Base-by-base conservation (phyloP, 2,888 invertebrate species). In the Vannuccia rotundouncinata region DNA sequence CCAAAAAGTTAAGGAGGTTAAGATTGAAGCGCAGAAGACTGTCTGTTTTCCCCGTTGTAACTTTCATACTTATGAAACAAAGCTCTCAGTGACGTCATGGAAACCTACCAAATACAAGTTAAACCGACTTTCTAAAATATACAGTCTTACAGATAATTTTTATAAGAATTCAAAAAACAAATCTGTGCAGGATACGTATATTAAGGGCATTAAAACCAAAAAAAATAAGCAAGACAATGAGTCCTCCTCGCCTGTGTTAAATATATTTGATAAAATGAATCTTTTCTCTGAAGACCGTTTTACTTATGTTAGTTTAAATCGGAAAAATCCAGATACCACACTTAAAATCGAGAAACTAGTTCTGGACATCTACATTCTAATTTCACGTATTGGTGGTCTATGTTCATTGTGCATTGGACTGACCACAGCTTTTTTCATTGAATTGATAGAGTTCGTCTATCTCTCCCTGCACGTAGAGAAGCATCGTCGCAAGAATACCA, bases 381-480 rank as follows among this genome's bases (percentile, higher is more conserved):
- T 80, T 29, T 80, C 78, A 5, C 81, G 80, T 17, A 60, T 80
- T 29, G 80, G 80, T 29, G 80, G 80, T 30, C 79, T 80, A n/a
- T 80, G 80, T 31, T 80, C 80, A 10, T 30, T 80, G 13, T 80
- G 80, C 31, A 80, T 80, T 28, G 80, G 80, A 0, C 66, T 80
- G 1, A 80, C 80, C 5, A 66, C 79, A 2, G 80, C 80, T 2
- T 80, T 80, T 29, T 66, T 80, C 30, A 73, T 80, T 10, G 80
- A 80, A 66, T 29, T 80, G 5, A 81, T 80, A 80, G 80, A 80
- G 45, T 80, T 80, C 73, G 1, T 80, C 17, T 80, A 80, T 31
- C 31, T 80, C 22, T 75, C 31, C 2, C 27, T 75, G 17, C 66
- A 66, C 66, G 22, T 66, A 2, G 66, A 66, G 66, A 66, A 22